A percentile compares a stretch with the other conserved stretches of the same genome.
Conservation (phyloP, 2,888 invertebrate species). For the Alentia gelatinosa region DNA sequence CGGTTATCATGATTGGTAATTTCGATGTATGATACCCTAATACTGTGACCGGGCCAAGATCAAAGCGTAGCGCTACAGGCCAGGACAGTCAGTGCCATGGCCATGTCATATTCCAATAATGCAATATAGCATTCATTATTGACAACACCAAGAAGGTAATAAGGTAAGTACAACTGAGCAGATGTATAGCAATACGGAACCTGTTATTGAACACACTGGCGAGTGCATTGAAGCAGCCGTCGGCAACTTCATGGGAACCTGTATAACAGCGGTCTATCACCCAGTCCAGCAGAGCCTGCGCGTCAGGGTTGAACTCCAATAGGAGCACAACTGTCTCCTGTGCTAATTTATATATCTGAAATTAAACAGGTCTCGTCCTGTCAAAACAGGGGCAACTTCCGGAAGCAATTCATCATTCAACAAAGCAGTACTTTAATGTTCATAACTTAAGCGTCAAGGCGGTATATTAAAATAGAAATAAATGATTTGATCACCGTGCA, state of each 20-base stretch:
- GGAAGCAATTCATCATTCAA: background rate
- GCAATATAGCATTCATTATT: too few species aligned
- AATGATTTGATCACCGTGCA: background rate
- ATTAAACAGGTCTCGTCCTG: slow-evolving; percentile 63
- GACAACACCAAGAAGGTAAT: too few species aligned
- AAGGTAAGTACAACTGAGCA: too few species aligned
- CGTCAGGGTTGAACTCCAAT: slow-evolving; percentile 88
- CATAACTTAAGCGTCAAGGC: background rate
- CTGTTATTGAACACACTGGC: slow-evolving; percentile 97
- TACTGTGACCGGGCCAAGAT: too few species aligned
- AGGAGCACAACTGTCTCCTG: slow-evolving; percentile 96
- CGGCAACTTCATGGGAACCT: slow-evolving; percentile 92
- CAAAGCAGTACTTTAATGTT: background rate
- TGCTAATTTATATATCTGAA: slow-evolving; percentile 92
- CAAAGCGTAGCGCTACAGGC: too few species aligned
- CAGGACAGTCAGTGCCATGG: too few species aligned
- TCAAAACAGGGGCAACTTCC: background rate
- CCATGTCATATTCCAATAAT: too few species aligned
- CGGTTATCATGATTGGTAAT: too few species aligned
- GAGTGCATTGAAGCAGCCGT: slow-evolving; percentile 96
- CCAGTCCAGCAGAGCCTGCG: slow-evolving; percentile 91
- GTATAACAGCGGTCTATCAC: slow-evolving; percentile 98
- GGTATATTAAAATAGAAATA: background rate
- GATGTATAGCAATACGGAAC: too few species aligned
- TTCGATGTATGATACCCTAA: too few species aligned